phyloP scores from a whole-genome alignment of 2,113 vertebrate genomes.

The Silurus glanis region DNA sequence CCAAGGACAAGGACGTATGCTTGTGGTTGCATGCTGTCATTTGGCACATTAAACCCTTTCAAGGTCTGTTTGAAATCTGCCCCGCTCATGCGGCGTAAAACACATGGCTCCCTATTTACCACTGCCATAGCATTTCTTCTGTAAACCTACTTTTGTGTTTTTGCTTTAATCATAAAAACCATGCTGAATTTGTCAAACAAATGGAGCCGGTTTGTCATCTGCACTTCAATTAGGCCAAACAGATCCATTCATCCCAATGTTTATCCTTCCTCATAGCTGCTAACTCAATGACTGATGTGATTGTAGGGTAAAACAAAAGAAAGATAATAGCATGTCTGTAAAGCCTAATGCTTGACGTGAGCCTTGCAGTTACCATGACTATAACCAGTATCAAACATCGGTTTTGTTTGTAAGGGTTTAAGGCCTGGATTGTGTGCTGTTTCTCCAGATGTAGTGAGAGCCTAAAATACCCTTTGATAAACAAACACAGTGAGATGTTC shows the following conservation, averaged over 20 bases:
- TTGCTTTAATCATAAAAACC: constrained; percentile 33
- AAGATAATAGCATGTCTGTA: constrained; percentile 22
- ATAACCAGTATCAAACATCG: constrained; percentile 52
- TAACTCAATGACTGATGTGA: constrained; percentile 41
- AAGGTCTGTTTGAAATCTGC: not conserved
- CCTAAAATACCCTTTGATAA: constrained; percentile 42
- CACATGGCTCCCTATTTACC: not conserved
- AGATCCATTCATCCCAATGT: constrained; percentile 55
- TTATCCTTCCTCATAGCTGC: constrained; percentile 54
- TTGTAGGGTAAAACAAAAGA: constrained; percentile 39
- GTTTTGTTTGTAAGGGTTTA: constrained; percentile 55
- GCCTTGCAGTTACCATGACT: constrained; percentile 50
- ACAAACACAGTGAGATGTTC: constrained; percentile 27
- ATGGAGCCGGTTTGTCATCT: constrained; percentile 56
- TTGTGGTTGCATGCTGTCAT: constrained; percentile 58
- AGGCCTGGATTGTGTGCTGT: constrained; percentile 51
- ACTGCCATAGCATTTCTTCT: constrained; percentile 18
- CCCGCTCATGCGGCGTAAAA: not conserved
- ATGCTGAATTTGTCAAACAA: constrained; percentile 54
- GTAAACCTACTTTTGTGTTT: constrained; percentile 43
- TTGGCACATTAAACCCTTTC: constrained; percentile 55
- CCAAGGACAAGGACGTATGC: constrained; percentile 59
- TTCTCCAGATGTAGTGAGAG: constrained; percentile 52
- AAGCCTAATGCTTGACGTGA: constrained; percentile 36
- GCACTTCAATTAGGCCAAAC: constrained; percentile 63